Percentiles rank a stretch among this genome's conserved stretches.
Conservation (phyloP, 2,113 vertebrate species). For the Osmerus mordax region DNA sequence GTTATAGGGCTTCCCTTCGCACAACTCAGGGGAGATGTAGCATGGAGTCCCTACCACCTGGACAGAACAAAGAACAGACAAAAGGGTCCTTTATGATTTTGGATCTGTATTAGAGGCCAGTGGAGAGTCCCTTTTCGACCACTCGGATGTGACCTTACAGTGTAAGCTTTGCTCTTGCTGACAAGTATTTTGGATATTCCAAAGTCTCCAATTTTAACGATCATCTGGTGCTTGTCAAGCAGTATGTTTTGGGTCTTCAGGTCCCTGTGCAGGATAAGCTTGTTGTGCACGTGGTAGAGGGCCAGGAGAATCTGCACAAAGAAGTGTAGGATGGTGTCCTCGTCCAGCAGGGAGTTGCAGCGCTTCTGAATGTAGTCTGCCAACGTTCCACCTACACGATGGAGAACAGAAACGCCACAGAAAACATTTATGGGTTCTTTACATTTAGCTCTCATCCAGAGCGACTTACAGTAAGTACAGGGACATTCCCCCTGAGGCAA, state of each 20-base stretch:
- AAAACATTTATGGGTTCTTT: not conserved
- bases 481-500: too few relatives aligned
- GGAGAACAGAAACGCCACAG: slow-evolving; percentile 4
- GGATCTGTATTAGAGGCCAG: not conserved
- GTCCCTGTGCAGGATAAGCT: slow-evolving; percentile 94
- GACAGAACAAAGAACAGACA: not conserved
- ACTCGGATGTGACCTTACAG: slow-evolving; percentile 65
- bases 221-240: slow-evolving; percentile 95
- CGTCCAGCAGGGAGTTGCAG: slow-evolving; percentile 93
- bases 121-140: not conserved
- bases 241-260: slow-evolving; percentile 99
- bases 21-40: slow-evolving; percentile 97
- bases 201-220: slow-evolving; percentile 96
- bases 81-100: not conserved
- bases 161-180: slow-evolving; percentile 99
- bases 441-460: too few relatives aligned
- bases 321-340: slow-evolving; percentile 97
- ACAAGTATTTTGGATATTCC: slow-evolving; percentile 98
- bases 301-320: slow-evolving; percentile 96
- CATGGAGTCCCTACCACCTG: slow-evolving; percentile 97
- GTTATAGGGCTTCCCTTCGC: slow-evolving; percentile 98
- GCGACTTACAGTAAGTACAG: too few relatives aligned
- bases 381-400: slow-evolving; percentile 84
- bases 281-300: slow-evolving; percentile 94
- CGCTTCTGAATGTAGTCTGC: slow-evolving; percentile 97